A percentile compares a stretch with the other conserved stretches of the same genome.
Conservation (phyloP, 1,140 invertebrate species). For the Neodiprion virginianus region DNA sequence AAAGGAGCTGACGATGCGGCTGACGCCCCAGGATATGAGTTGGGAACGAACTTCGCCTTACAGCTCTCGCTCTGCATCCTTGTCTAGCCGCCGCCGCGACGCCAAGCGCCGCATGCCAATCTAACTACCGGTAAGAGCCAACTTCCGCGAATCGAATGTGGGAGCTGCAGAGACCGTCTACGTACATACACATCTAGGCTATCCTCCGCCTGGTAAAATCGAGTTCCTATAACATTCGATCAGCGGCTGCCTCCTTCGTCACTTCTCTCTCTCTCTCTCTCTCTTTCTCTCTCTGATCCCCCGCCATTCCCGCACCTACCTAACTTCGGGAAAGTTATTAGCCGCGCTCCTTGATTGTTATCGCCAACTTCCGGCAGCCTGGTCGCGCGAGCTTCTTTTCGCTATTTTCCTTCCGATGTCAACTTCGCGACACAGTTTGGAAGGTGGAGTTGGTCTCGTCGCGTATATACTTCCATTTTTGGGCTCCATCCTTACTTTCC, state of each 20-base stretch:
- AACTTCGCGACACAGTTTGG: no score
- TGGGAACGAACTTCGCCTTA: not conserved
- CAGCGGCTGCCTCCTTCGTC: not conserved
- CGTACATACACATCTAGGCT: not conserved
- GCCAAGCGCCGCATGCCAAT: not conserved
- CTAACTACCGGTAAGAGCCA: slow-evolving; percentile 4
- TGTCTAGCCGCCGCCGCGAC: not conserved
- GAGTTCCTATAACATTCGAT: not conserved
- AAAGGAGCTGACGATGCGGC: slow-evolving; percentile 6
- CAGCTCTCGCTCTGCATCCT: not conserved
- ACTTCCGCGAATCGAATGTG: slow-evolving; percentile 3
- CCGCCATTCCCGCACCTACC: not conserved
- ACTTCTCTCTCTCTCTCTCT: not conserved
- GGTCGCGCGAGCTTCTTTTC: no score
- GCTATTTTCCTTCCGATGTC: no score
- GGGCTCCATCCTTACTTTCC: no score
- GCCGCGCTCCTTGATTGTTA: not conserved
- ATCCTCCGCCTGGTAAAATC: not conserved
- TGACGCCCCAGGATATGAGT: slow-evolving; percentile 6
- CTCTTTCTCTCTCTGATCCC: slow-evolving; percentile 10
- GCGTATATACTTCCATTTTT: no score
- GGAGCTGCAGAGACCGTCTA: not conserved
- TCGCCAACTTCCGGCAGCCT: not conserved
- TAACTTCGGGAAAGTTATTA: not conserved
- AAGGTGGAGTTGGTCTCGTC: no score